Evolutionary conservation across 2,888 invertebrate genomes (phyloP), one percentile per base, ranked within the genome.

Genomic region (Sialis lutaria): DNA sequence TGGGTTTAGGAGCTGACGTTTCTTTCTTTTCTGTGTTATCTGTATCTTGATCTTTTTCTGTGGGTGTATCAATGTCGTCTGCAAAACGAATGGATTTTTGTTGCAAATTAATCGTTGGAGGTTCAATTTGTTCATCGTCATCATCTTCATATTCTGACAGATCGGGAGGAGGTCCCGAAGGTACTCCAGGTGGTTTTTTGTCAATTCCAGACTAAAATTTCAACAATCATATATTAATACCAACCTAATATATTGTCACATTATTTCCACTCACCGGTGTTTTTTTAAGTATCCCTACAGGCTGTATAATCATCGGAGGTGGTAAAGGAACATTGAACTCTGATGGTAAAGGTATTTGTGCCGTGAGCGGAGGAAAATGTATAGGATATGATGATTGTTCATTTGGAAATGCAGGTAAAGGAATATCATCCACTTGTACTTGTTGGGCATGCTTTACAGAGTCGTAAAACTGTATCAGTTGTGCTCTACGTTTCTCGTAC

Each of bases 361-460:
- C 72, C 43, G 75, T 68, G 35, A 68, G 56, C 58, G 65, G 69
- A 4, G 67, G 66, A 33, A 70, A 54, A 50, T 68, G 69, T 12
- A 70, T 69, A 43, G 70, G 70, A 48, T 69, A 52, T 5, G 53
- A 53, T 47, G 61, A 57, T 37, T 53, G 53, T 40, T 57, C 58
- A 42, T 31, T 31, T 6, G 56, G 52, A 56, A 68, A 68, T 64
- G 67, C 72, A n/a, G 95, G 95, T 49, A 96, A 64, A 4, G 95
- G 95, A 64, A 96, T 96, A 65, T 95, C 93, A 64, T 95, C 93
- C 4, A 96, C 77, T 67, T 89, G 83, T 0, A 96, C 95, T 57
- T 89, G 85, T 61, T 96, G 93, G 0, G 96, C 95, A 64, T 88
- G 88, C 60, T 87, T 86, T 1, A 96, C 95, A 48, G 95, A 91